A percentile compares a stretch with the other conserved stretches of the same genome.
These are phyloP conservation scores for Tiliqua scincoides DNA, from an alignment of 2,113 vertebrate species.

Conservation along the genomic window DNA sequence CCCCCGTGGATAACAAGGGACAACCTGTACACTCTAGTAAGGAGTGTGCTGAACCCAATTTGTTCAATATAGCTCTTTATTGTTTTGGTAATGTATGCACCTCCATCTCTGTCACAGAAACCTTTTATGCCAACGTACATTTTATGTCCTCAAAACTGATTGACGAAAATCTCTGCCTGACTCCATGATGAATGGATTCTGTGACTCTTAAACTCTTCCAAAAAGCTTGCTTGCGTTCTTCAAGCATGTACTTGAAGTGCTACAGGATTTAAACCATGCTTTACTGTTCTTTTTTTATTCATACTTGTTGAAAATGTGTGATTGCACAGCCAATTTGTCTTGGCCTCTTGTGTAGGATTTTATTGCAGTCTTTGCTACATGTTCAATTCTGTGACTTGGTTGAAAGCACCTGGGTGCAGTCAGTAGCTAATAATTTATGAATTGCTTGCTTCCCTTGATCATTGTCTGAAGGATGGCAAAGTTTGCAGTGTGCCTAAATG, in stretches of 20 bases:
- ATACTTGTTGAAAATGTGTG: neutral
- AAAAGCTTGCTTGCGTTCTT: neutral
- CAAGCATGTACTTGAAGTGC: neutral
- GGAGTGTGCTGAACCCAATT: neutral
- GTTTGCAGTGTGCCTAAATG: too few species aligned
- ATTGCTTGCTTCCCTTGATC: too few species aligned
- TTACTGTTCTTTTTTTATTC: neutral
- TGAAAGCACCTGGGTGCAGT: neutral
- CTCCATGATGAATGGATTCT: neutral
- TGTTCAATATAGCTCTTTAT: neutral
- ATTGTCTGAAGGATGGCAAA: too few species aligned
- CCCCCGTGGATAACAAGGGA: too few species aligned
- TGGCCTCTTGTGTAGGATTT: neutral
- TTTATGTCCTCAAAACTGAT: neutral
- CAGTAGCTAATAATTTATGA: neutral
- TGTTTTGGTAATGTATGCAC: slow-evolving; percentile 14
- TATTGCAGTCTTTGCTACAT: neutral
- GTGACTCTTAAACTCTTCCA: neutral
- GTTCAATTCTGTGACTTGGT: neutral
- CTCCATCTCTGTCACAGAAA: neutral
- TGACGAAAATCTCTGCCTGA: neutral
- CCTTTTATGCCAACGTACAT: neutral
- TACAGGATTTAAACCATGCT: neutral
- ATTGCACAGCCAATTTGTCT: neutral
- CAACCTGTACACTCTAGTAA: neutral